Evolutionary conservation across 2,797 vertebrate genomes (phyloP), one percentile per base, ranked within the genome.

Genomic region (Chelonia mydas): DNA sequence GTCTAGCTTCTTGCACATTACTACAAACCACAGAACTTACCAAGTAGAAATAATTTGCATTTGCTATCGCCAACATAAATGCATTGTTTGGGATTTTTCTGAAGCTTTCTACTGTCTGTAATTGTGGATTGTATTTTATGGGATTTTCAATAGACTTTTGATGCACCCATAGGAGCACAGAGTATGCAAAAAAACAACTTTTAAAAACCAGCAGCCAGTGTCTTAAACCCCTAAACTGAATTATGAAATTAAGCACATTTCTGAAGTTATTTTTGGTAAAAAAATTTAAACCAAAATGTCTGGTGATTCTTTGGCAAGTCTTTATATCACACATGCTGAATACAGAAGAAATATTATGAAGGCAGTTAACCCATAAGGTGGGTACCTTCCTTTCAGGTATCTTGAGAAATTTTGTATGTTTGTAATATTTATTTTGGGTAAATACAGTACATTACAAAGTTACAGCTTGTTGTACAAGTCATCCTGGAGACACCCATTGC

Each of bases 81-180:
- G 49, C 33, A 72, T 81, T 88, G 76, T 50, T 94, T 89, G 80
- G 61, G 85, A 87, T 90, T 94, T 84, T 72, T 94, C 91, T 92
- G 77, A 96, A 92, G 77, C 85, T 94, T 72, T 37, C 92, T 72
- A 57, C 41, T 65, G 86, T 65, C 86, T n/a, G 65, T 92, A 94
- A 31, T 87, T 94, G 87, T 88, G 89, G 88, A 91, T 86, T 84
- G 49, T 21, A 72, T 41, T 41, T 72, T 37, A 41, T 41, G 68
- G n/a, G 68, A 21, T 41, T 72, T 41, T 72, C n/a, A 68, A 37
- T 41, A 10, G 3, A 25, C 37, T 72, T 37, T 41, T 72, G n/a
- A 23, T 72, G 37, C 68, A 25, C 68, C 68, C 68, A 21, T 31
- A 72, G 12, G 11, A 59, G 2, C 12, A 33, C 13, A 31, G 59